These are phyloP conservation scores for Podilymbus podiceps DNA, from an alignment of 2,113 vertebrate species.

Conservation along the genomic window DNA sequence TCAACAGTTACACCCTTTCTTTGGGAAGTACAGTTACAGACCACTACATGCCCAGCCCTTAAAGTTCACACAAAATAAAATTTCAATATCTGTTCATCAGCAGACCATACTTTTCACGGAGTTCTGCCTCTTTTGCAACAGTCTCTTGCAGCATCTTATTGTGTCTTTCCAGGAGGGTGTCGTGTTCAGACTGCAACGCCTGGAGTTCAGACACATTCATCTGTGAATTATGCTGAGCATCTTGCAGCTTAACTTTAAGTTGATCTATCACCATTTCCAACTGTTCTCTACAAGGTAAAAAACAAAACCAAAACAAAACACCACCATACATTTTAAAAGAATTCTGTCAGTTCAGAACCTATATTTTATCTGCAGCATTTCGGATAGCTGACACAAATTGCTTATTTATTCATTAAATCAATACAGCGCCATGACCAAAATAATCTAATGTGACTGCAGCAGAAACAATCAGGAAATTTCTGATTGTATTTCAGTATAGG, in stretches of 20 bases:
- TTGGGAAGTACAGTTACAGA: neutral
- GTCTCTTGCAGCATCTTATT: slow-evolving; percentile 95
- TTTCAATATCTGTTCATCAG: neutral
- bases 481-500: neutral
- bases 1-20: neutral
- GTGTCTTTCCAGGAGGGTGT: slow-evolving; percentile 91
- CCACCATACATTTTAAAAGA: neutral
- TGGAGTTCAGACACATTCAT: slow-evolving; percentile 81
- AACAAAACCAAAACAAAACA: neutral
- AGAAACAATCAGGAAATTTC: neutral
- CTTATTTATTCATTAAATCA: neutral
- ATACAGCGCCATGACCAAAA: neutral
- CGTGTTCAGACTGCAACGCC: slow-evolving; percentile 87
- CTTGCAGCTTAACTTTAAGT: slow-evolving; percentile 84
- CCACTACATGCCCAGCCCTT: neutral
- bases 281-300: slow-evolving; percentile 78
- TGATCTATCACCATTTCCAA: slow-evolving; percentile 84
- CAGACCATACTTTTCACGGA: slow-evolving; percentile 87
- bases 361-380: neutral
- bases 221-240: slow-evolving; percentile 87
- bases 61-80: neutral
- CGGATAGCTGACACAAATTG: neutral
- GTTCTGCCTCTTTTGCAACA: slow-evolving; percentile 90
- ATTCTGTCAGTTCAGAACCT: neutral
- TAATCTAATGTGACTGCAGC: neutral